Percentiles rank a stretch among this genome's conserved stretches.
phyloP scores from a whole-genome alignment of 2,113 vertebrate genomes.

The Gorilla gorilla region DNA sequence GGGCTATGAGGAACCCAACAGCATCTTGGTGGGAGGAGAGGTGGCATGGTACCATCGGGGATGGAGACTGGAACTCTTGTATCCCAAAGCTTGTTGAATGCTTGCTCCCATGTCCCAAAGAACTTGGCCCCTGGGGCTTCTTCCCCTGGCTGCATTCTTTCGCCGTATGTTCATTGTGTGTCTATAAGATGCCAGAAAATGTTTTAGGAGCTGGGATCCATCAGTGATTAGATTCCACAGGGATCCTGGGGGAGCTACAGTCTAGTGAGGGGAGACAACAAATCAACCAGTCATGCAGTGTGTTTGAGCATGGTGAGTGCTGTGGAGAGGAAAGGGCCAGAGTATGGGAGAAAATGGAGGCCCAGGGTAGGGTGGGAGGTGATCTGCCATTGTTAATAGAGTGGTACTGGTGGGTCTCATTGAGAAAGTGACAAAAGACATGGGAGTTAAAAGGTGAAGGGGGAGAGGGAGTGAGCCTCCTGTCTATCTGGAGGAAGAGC shows the following conservation, averaged over 20 bases:
- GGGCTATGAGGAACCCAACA: not conserved
- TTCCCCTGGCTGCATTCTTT: conserved; percentile 1
- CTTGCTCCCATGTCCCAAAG: not conserved
- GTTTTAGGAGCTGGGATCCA: not conserved
- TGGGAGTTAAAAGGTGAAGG: not conserved
- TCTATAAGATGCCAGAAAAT: not conserved
- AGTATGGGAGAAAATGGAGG: not conserved
- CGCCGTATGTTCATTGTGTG: not conserved
- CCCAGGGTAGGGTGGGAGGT: not conserved
- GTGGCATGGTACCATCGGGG: not conserved
- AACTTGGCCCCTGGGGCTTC: not conserved
- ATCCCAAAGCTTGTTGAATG: not conserved
- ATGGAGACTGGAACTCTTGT: not conserved
- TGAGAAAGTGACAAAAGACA: not conserved
- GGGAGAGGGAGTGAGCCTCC: not conserved
- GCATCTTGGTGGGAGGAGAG: not conserved
- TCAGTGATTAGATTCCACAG: not conserved
- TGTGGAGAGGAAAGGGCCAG: not conserved
- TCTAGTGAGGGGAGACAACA: not conserved
- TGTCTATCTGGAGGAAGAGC: not conserved
- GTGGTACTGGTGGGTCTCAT: not conserved
- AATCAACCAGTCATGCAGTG: not conserved
- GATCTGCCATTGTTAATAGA: not conserved
- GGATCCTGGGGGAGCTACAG: not conserved
- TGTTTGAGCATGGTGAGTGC: not conserved